A percentile compares a stretch with the other conserved stretches of the same genome.
phyloP scores from a whole-genome alignment of 2,888 invertebrate genomes.

The Cosmia trapezina region DNA sequence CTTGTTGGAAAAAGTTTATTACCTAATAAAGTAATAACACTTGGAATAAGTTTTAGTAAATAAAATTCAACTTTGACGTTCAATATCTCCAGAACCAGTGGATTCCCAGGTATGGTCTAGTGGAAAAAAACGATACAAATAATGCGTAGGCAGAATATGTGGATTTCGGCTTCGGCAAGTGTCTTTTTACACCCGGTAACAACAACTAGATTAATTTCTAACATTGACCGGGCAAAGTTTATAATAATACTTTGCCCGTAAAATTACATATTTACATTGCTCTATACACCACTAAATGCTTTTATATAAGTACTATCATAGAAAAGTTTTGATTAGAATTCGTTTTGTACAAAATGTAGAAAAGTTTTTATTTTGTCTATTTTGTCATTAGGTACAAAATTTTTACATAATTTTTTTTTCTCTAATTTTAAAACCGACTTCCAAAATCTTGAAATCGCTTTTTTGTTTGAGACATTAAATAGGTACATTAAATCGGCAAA shows the following conservation, averaged over 20 bases:
- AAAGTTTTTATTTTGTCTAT: conserved; percentile 25
- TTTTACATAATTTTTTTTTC: background rate
- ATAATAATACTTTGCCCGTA: conserved; percentile 15
- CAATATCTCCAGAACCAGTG: too few relatives aligned
- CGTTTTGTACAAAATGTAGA: conserved; percentile 52
- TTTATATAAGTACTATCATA: conserved; percentile 8
- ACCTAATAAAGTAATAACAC: too few relatives aligned
- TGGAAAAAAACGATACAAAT: too few relatives aligned
- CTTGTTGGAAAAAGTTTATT: too few relatives aligned
- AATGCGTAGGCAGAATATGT: too few relatives aligned
- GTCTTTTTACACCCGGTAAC: too few relatives aligned
- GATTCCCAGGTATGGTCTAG: too few relatives aligned
- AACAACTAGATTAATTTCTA: conserved; percentile 12
- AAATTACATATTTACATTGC: conserved; percentile 43
- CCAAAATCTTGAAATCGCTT: background rate
- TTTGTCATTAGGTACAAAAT: conserved; percentile 21
- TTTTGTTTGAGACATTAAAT: too few relatives aligned
- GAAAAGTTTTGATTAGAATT: conserved; percentile 40
- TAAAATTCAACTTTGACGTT: too few relatives aligned
- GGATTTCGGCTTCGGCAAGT: too few relatives aligned
- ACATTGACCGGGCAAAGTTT: conserved; percentile 26
- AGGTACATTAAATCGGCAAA: background rate
- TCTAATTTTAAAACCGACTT: conserved; percentile 12
- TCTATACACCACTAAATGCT: conserved; percentile 49
- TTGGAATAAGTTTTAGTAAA: too few relatives aligned